Percentiles rank a stretch among this genome's conserved stretches.
Evolutionary conservation across 2,888 invertebrate species (phyloP).

Genomic region (Drosophila fungiperda): DNA sequence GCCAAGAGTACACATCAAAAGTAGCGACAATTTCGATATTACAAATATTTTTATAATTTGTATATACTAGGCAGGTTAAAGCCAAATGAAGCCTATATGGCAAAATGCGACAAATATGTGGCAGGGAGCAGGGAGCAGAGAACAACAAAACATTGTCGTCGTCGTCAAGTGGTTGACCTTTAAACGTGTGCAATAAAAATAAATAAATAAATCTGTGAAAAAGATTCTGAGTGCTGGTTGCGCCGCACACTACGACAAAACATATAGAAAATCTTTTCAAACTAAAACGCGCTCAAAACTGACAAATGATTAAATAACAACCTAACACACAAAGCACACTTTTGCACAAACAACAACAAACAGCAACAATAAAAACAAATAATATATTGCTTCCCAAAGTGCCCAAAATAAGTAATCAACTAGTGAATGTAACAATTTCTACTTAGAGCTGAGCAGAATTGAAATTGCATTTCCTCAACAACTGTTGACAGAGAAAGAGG

Average conservation of each 20-base stretch:
- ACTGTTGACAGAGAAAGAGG: conserved; percentile 16
- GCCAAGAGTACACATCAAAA: conserved; percentile 22
- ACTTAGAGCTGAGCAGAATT: conserved; percentile 4
- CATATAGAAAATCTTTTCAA: conserved; percentile 37
- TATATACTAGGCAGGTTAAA: conserved; percentile 13
- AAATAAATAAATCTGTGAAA: conserved; percentile 61
- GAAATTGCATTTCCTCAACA: conserved; percentile 40
- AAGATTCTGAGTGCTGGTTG: conserved; percentile 25
- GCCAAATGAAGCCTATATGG: conserved; percentile 22
- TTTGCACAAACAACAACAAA: conserved; percentile 3
- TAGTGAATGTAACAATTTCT: conserved; percentile 11
- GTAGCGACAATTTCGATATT: conserved; percentile 18
- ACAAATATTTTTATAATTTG: conserved; percentile 3
- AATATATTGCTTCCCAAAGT: conserved; percentile 18
- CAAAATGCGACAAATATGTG: conserved; percentile 21
- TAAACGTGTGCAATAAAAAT: conserved; percentile 60
- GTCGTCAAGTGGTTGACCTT: conserved; percentile 72
- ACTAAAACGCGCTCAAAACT: conserved; percentile 37
- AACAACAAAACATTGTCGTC: conserved; percentile 3
- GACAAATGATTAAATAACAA: conserved; percentile 72
- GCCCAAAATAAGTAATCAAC: conserved; percentile 38
- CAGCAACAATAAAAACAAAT: background rate
- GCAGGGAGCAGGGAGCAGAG: conserved; percentile 3
- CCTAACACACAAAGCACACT: conserved; percentile 24
- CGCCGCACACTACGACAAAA: background rate